phyloP scores from a whole-genome alignment of 2,888 invertebrate genomes.

The Lithophane leautieri region DNA sequence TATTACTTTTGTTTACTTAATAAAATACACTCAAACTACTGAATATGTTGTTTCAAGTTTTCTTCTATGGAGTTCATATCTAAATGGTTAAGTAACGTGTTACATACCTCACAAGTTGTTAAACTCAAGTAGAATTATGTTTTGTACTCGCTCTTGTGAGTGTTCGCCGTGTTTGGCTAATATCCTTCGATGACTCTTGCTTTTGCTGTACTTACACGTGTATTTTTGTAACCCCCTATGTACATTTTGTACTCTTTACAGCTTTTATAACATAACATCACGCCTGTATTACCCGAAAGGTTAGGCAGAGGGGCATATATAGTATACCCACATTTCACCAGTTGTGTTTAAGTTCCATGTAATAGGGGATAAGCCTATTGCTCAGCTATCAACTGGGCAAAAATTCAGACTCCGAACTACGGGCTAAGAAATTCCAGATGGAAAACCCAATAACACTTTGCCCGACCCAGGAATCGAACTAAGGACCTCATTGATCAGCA shows the following conservation, averaged over 20 bases:
- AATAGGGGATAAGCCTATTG: neutral
- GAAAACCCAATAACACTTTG: neutral
- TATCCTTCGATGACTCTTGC: slow-evolving; percentile 24
- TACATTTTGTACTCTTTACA: neutral
- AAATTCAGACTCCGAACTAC: neutral
- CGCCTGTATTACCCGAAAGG: fast-evolving
- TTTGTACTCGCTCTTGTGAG: neutral
- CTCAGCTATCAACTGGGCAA: too few relatives aligned
- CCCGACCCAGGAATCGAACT: neutral
- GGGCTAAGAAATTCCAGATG: neutral
- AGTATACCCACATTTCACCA: neutral
- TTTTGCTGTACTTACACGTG: slow-evolving; percentile 5
- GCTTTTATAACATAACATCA: neutral
- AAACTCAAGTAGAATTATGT: slow-evolving; percentile 12
- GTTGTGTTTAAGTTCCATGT: too few relatives aligned
- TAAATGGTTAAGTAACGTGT: neutral
- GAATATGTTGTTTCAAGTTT: neutral
- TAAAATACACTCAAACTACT: neutral
- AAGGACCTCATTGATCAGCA: neutral
- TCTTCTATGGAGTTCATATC: neutral
- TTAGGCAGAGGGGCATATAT: neutral
- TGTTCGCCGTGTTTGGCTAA: slow-evolving; percentile 9
- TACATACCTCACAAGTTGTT: neutral
- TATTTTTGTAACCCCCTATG: neutral
- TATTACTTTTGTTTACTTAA: neutral